Evolutionary conservation across 1,140 invertebrate species (phyloP).

Genomic region (Melipona quadrifasciata): DNA sequence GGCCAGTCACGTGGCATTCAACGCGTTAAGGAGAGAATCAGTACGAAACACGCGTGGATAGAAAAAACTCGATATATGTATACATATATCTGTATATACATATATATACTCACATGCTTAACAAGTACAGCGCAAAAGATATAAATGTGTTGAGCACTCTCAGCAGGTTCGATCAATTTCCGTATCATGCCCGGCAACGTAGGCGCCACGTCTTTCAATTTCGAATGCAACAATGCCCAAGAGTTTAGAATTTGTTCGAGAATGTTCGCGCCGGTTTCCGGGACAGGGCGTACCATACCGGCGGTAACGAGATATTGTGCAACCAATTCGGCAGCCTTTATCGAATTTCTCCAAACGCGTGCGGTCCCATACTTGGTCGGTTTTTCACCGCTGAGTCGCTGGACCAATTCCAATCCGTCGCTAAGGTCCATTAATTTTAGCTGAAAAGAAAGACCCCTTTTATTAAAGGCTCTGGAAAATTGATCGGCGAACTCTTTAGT

Average conservation of each 20-base stretch:
- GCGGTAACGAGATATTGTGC: constrained; percentile 81
- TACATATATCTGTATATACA: too few species aligned
- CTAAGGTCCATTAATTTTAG: constrained; percentile 81
- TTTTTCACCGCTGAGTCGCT: constrained; percentile 79
- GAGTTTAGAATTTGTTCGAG: constrained; percentile 81
- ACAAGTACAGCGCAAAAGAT: constrained; percentile 83
- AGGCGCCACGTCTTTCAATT: constrained; percentile 76
- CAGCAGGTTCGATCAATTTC: constrained; percentile 83
- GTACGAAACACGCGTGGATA: too few species aligned
- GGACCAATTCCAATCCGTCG: constrained; percentile 79
- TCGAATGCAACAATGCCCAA: constrained; percentile 78
- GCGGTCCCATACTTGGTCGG: constrained; percentile 80
- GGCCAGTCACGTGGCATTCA: too few species aligned
- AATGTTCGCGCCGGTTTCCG: constrained; percentile 81
- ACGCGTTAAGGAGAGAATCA: too few species aligned
- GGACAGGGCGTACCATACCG: constrained; percentile 81
- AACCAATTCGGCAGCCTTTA: constrained; percentile 81
- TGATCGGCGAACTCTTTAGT: too few species aligned
- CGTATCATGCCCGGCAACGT: constrained; percentile 80
- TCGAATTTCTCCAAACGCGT: constrained; percentile 81
- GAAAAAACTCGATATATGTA: too few species aligned
- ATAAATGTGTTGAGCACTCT: constrained; percentile 84
- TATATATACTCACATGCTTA: constrained; percentile 80
- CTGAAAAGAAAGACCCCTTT: constrained; percentile 65
- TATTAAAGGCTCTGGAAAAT: not conserved